Percentiles rank a stretch among this genome's conserved stretches.
Conservation (phyloP, 1,140 invertebrate genomes). For the Solenopsis fugax region DNA sequence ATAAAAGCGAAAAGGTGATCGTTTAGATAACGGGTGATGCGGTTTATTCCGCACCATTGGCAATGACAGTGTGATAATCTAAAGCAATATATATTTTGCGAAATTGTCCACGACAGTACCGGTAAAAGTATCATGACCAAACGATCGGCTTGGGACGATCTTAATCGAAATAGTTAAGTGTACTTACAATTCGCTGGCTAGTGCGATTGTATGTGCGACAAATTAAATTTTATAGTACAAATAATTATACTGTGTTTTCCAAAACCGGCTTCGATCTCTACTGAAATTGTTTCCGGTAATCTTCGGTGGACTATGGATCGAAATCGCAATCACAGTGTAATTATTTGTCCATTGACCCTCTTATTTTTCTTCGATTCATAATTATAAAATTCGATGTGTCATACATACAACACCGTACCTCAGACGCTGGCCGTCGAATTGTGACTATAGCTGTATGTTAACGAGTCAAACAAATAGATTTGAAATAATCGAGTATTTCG, state of each 20-base stretch:
- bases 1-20: slow-evolving; percentile 23
- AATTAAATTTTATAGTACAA: neutral
- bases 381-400: neutral
- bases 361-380: too few relatives aligned
- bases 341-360: too few relatives aligned
- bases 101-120: slow-evolving; percentile 29
- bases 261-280: neutral
- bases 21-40: slow-evolving; percentile 41
- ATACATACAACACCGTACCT: neutral
- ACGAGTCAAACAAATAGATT: neutral
- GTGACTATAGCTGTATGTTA: neutral
- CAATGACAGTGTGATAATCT: slow-evolving; percentile 73
- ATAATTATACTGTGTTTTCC: neutral
- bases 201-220: neutral
- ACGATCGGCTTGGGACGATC: neutral
- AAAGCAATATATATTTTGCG: slow-evolving; percentile 75
- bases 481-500: slow-evolving; percentile 2
- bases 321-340: too few relatives aligned
- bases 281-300: neutral
- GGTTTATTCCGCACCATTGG: slow-evolving; percentile 25
- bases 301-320: neutral
- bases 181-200: neutral
- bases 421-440: neutral
- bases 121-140: neutral
- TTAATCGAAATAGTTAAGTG: slow-evolving; percentile 5